Evolutionary conservation across 64 coral and sea anemone species (phyloP), one percentile per base, ranked within the genome.

Genomic region (Porites australiensis): DNA sequence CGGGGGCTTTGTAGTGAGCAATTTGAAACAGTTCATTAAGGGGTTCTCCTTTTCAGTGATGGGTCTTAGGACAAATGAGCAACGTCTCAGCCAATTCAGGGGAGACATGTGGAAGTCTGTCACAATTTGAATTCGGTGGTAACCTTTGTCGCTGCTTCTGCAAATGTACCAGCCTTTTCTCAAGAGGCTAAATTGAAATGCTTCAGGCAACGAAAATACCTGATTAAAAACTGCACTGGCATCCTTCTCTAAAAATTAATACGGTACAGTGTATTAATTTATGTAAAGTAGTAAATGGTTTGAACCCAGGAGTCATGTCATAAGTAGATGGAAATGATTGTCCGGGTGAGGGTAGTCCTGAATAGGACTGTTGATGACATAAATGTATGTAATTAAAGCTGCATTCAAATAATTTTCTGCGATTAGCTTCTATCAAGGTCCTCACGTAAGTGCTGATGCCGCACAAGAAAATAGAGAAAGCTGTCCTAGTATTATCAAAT

Each of bases 111-210:
- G 65, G 71, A 82, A 96, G 19, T 74, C 21, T 6, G 87, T 67
- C 0, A 93, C 91, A 3, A 96, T 15, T 5, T 86, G 68, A 0
- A 76, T 63, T 5, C 55, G 86, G 52, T 85, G 82, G 7, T 86
- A 79, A 22, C 20, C 74, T 50, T 62, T 89, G 13, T 75, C 27
- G 2, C 2, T 10, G 51, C 91, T 96, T 57, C 89, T 79, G 52
- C 95, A 96, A 6, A 96, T 65, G 57, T 79, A 96, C 95, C 95
- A 96, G 3, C 95, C 95, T 6, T 75, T 83, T 13, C 91, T 72
- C 74, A 79, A 48, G 3, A 96, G 66, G 15, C 55, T 86, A 14
- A 96, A 96, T 63, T 75, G 89, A 50, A 93, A 96, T 10, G 86
- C 95, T 47, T 89, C 95, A 46, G 95, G 48, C 19, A 93, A 90